These are phyloP conservation scores for Nycticryphes semicollaris DNA, from an alignment of 2,113 vertebrate genomes.

Conservation along the genomic window DNA sequence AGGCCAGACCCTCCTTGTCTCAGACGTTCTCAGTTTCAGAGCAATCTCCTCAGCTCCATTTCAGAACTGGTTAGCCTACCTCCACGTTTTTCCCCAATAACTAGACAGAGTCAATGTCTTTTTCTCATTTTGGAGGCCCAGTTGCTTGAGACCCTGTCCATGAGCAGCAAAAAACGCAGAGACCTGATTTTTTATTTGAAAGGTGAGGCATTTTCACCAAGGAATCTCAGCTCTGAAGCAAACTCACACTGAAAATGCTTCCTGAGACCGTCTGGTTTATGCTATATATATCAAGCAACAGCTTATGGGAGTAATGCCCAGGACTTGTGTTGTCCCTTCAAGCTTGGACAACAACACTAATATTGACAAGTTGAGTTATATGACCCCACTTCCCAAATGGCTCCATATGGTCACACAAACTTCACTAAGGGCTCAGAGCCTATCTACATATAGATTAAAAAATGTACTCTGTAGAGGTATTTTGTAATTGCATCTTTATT, in stretches of 20 bases:
- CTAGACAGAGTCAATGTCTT: neutral
- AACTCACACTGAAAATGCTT: neutral
- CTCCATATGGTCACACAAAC: neutral
- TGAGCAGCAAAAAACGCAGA: neutral
- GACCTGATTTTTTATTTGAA: neutral
- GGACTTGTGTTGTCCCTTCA: neutral
- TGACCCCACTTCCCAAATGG: neutral
- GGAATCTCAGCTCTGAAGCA: neutral
- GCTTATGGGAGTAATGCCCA: neutral
- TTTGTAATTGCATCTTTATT: neutral
- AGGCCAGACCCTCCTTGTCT: neutral
- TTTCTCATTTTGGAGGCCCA: neutral
- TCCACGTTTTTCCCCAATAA: neutral
- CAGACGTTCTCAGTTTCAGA: neutral
- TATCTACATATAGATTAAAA: neutral
- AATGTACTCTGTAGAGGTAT: neutral
- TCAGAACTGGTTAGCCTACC: neutral
- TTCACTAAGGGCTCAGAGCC: neutral
- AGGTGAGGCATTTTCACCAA: neutral
- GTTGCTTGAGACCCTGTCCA: neutral
- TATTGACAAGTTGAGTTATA: neutral
- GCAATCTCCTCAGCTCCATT: neutral
- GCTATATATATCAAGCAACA: neutral
- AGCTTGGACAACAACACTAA: rapidly evolving
- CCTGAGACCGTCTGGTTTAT: neutral